Evolutionary conservation across 2,113 vertebrate species (phyloP).

Genomic region (Microcebus lehilahytsara): DNA sequence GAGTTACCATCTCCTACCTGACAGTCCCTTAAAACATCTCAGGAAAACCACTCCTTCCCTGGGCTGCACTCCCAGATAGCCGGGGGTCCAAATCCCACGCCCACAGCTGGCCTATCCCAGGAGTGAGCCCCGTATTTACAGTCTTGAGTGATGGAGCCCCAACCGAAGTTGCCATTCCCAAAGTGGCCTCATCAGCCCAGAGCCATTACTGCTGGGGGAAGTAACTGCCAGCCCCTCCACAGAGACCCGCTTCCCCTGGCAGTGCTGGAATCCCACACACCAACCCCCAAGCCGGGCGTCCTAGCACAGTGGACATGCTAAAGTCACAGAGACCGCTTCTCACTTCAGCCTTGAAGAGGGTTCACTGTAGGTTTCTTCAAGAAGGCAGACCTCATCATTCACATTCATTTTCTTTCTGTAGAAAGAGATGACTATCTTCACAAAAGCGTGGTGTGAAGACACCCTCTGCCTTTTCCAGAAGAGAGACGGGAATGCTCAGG

Average conservation of each 20-base stretch:
- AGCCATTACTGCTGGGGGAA: not conserved
- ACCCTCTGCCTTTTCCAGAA: slow-evolving; percentile 50
- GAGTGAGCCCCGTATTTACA: rapidly evolving
- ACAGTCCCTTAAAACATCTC: not conserved
- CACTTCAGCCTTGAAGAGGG: not conserved
- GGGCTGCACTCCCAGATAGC: no score
- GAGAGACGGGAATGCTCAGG: slow-evolving; percentile 60
- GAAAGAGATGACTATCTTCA: slow-evolving; percentile 45
- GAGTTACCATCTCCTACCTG: not conserved
- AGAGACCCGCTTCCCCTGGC: not conserved
- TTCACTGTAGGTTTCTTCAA: not conserved
- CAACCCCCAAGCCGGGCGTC: not conserved
- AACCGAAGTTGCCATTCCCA: not conserved
- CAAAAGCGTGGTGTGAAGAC: slow-evolving; percentile 15
- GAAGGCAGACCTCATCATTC: not conserved
- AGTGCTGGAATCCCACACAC: not conserved
- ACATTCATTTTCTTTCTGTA: not conserved
- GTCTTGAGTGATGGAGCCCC: not conserved
- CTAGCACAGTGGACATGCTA: rapidly evolving
- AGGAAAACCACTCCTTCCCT: not conserved
- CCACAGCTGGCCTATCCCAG: not conserved
- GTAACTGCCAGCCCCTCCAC: not conserved
- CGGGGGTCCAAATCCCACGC: not conserved
- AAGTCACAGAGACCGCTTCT: not conserved
- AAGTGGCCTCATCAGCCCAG: not conserved